phyloP scores from a whole-genome alignment of 2,113 vertebrate species.

The Odontophorus gujanensis region DNA sequence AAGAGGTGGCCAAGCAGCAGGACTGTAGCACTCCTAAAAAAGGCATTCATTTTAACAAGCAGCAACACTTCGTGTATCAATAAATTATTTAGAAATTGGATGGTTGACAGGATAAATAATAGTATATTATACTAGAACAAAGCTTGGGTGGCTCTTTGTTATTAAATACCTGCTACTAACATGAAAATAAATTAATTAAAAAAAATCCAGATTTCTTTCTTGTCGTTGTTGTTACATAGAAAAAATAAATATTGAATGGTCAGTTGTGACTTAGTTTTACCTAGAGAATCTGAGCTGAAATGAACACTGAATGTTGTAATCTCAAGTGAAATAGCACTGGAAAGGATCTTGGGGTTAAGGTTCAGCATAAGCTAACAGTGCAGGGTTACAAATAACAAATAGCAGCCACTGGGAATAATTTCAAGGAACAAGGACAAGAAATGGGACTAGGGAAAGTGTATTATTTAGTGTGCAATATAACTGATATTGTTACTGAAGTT shows the following conservation, averaged over 20 bases:
- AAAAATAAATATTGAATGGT: not conserved
- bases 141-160: accelerated
- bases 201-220: too few relatives aligned
- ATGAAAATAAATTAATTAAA: not conserved
- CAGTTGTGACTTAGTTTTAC: not conserved
- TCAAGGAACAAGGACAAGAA: not conserved
- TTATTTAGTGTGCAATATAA: not conserved
- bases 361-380: not conserved
- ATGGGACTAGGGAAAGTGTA: not conserved
- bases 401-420: not conserved
- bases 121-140: not conserved
- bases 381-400: not conserved
- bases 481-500: not conserved
- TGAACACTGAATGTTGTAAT: not conserved
- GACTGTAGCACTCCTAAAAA: not conserved
- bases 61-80: not conserved
- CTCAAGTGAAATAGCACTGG: not conserved
- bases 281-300: not conserved
- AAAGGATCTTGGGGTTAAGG: not conserved
- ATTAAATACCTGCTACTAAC: not conserved
- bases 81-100: not conserved
- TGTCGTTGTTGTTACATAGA: not conserved
- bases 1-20: not conserved
- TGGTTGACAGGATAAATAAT: not conserved
- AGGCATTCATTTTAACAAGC: not conserved